Percentiles rank a stretch among this genome's conserved stretches.
Conservation (phyloP, 2,888 invertebrate genomes). For the Sepioteuthis lessoniana region DNA sequence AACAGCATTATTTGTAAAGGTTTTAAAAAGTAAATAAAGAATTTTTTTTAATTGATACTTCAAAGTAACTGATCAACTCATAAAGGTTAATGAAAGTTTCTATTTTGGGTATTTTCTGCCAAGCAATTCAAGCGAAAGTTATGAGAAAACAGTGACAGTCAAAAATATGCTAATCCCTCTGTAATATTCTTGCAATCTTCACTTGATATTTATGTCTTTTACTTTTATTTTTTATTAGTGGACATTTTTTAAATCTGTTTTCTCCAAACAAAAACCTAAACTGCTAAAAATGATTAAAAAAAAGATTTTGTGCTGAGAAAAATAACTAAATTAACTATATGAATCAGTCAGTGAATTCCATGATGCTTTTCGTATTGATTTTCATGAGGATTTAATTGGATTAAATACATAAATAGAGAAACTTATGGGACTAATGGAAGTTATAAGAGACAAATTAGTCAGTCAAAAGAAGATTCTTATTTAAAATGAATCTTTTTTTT, state of each 20-base stretch:
- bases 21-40: too few relatives aligned
- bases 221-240: too few relatives aligned
- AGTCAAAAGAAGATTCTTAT: neutral
- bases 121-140: too few relatives aligned
- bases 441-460: neutral
- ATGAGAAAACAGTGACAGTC: too few relatives aligned
- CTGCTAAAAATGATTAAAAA: conserved; percentile 67
- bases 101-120: too few relatives aligned
- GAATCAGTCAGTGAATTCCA: conserved; percentile 76
- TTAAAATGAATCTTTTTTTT: neutral
- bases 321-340: neutral
- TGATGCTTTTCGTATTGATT: conserved; percentile 63
- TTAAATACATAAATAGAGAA: conserved; percentile 14
- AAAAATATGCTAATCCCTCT: too few relatives aligned
- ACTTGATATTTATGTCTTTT: too few relatives aligned
- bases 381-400: neutral
- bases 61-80: too few relatives aligned
- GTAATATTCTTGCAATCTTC: too few relatives aligned
- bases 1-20: too few relatives aligned
- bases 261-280: neutral
- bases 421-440: neutral
- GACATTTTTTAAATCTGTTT: neutral
- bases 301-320: neutral
- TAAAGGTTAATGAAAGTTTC: too few relatives aligned
- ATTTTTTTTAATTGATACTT: too few relatives aligned